A percentile compares a stretch with the other conserved stretches of the same genome.
These are phyloP conservation scores for Sialia sialis DNA, from an alignment of 2,113 vertebrate genomes.

Conservation along the genomic window DNA sequence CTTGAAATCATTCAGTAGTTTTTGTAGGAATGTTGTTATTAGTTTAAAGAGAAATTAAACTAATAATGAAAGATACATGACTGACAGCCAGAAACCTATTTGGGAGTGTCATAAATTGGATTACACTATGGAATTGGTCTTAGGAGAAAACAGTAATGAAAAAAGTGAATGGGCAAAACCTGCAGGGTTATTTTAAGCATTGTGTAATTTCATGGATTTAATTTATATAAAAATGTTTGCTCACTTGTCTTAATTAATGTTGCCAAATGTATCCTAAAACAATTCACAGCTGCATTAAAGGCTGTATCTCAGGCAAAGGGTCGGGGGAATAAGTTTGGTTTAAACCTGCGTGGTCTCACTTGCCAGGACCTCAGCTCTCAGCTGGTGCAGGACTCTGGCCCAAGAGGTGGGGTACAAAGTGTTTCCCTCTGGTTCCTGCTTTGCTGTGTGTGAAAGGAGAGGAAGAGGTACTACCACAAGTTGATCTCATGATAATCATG, in stretches of 20 bases:
- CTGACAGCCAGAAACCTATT: neutral
- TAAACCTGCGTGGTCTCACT: fast-evolving
- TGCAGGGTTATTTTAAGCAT: neutral
- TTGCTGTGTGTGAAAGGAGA: neutral
- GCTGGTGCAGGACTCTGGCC: neutral
- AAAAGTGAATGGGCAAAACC: neutral
- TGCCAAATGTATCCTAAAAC: neutral
- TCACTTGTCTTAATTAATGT: neutral
- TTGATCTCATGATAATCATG: neutral
- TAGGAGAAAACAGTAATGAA: neutral
- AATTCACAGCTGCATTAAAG: neutral
- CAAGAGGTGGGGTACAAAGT: neutral
- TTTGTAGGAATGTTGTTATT: neutral
- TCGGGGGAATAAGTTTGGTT: neutral
- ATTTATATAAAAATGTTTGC: neutral
- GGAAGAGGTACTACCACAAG: neutral
- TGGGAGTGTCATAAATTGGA: neutral
- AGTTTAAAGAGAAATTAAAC: neutral
- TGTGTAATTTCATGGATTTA: neutral
- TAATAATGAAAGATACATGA: neutral
- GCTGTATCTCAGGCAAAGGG: neutral
- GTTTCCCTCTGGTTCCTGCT: neutral
- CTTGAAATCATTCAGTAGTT: neutral
- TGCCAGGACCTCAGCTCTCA: neutral
- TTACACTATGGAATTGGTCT: neutral